phyloP scores from a whole-genome alignment of 2,888 invertebrate species.

The Ptychoptera albimana region DNA sequence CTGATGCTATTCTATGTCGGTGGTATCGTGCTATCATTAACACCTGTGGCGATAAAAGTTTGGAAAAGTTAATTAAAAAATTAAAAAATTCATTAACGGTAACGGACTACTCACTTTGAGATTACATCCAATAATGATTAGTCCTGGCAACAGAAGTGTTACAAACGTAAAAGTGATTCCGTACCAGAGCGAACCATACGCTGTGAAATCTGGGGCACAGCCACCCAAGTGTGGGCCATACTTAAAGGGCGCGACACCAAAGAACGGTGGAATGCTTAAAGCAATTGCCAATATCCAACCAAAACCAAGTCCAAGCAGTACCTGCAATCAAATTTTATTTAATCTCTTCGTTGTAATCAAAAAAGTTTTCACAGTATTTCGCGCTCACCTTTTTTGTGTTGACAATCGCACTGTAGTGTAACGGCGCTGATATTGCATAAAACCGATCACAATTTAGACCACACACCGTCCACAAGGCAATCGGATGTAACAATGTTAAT shows the following conservation, averaged over 20 bases:
- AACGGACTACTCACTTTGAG: constrained; percentile 43
- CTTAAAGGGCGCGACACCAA: constrained; percentile 39
- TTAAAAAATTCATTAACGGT: not conserved
- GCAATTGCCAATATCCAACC: constrained; percentile 50
- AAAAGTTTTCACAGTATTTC: constrained; percentile 1
- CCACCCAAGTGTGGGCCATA: constrained; percentile 40
- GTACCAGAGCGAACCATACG: constrained; percentile 44
- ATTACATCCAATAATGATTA: constrained; percentile 54
- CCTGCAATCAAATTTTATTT: constrained; percentile 27
- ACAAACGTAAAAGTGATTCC: constrained; percentile 45
- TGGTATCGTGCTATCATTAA: constrained; percentile 55
- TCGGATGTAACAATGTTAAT: constrained; percentile 52
- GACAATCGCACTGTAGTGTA: constrained; percentile 63
- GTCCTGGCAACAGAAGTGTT: constrained; percentile 48
- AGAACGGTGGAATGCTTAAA: constrained; percentile 46
- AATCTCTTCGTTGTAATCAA: constrained; percentile 1
- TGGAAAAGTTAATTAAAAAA: not conserved
- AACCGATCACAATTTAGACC: constrained; percentile 66
- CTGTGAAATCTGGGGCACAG: constrained; percentile 52
- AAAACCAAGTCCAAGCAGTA: constrained; percentile 45
- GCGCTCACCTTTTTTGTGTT: constrained; percentile 45
- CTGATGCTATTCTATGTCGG: constrained; percentile 67
- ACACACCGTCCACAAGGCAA: constrained; percentile 64
- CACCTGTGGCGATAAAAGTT: constrained; percentile 29
- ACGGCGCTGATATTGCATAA: constrained; percentile 62